Percentiles rank a stretch among this genome's conserved stretches.
Evolutionary conservation across 92 coral and sea anemone species (phyloP).

Genomic region (Chrysogorgia sp.): DNA sequence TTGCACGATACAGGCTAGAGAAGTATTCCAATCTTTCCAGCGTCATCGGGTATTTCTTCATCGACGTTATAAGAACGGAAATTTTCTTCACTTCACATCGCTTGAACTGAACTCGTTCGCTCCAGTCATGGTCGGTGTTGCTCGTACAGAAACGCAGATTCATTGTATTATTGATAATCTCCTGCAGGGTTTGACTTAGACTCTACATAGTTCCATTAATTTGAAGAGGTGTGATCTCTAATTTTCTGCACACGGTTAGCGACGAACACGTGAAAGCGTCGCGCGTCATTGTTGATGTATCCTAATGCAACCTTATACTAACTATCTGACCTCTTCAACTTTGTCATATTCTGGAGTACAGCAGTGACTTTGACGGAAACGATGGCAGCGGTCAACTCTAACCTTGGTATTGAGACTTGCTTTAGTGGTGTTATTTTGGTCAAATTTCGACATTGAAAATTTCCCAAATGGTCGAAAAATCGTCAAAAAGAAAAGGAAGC

Average conservation of each 20-base stretch:
- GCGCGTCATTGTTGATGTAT: too few relatives aligned
- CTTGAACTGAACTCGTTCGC: neutral
- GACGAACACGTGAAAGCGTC: too few relatives aligned
- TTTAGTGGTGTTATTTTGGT: conserved; percentile 54
- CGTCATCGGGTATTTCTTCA: conserved; percentile 17
- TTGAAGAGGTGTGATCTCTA: conserved; percentile 56
- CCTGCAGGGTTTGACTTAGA: too few relatives aligned
- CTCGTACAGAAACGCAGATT: conserved; percentile 66
- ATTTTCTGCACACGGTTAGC: conserved; percentile 72
- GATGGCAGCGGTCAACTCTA: conserved; percentile 61
- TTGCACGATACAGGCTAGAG: conserved; percentile 58
- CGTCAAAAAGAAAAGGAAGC: too few relatives aligned
- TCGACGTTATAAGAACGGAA: conserved; percentile 3
- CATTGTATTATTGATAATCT: conserved; percentile 64
- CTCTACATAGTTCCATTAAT: conserved; percentile 70
- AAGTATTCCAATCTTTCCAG: conserved; percentile 41
- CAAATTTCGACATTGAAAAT: too few relatives aligned
- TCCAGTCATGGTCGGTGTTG: conserved; percentile 48
- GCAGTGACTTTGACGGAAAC: conserved; percentile 42
- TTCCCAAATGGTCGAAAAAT: too few relatives aligned
- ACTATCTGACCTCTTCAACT: conserved; percentile 52
- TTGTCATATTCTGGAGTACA: conserved; percentile 16
- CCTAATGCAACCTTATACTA: conserved; percentile 19
- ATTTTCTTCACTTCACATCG: conserved; percentile 38
- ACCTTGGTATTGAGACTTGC: too few relatives aligned